Evolutionary conservation across 1,140 invertebrate species (phyloP).

Genomic region (Macrobrachium rosenbergii): DNA sequence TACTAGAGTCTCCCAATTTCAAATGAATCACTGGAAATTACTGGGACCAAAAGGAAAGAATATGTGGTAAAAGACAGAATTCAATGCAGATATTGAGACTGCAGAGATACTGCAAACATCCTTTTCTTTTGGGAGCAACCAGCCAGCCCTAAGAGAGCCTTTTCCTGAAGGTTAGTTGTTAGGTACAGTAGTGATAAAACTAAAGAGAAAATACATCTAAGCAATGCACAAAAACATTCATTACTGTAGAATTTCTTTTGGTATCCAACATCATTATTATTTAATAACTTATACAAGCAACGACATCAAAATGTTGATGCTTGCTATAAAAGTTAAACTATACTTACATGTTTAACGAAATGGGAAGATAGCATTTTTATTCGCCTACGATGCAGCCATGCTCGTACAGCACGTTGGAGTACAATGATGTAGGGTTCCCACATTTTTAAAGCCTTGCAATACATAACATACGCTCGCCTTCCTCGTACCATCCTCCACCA

Average conservation of each 20-base stretch:
- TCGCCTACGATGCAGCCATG: constrained; percentile 34
- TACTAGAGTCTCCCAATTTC: too few relatives aligned
- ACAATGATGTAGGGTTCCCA: constrained; percentile 41
- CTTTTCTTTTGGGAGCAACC: too few relatives aligned
- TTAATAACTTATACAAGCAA: background rate
- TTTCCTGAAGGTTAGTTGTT: background rate
- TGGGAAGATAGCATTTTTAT: constrained; percentile 68
- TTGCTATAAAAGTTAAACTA: background rate
- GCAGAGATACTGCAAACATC: too few relatives aligned
- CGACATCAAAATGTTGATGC: constrained; percentile 4
- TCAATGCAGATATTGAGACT: too few relatives aligned
- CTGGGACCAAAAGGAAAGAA: too few relatives aligned
- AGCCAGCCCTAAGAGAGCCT: too few relatives aligned
- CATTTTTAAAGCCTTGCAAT: constrained; percentile 63
- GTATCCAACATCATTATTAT: background rate
- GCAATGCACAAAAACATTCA: too few relatives aligned
- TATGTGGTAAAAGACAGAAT: too few relatives aligned
- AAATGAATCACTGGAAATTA: too few relatives aligned
- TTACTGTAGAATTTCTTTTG: too few relatives aligned
- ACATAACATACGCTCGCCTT: constrained; percentile 72
- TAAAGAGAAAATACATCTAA: too few relatives aligned
- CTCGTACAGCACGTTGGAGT: constrained; percentile 43
- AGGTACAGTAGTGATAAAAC: too few relatives aligned
- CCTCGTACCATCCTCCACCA: constrained; percentile 77
- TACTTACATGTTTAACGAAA: constrained; percentile 73